Percentiles rank a stretch among this genome's conserved stretches.
Evolutionary conservation across 64 coral and sea anemone species (phyloP).

Genomic region (Stichodactyla mertensii): DNA sequence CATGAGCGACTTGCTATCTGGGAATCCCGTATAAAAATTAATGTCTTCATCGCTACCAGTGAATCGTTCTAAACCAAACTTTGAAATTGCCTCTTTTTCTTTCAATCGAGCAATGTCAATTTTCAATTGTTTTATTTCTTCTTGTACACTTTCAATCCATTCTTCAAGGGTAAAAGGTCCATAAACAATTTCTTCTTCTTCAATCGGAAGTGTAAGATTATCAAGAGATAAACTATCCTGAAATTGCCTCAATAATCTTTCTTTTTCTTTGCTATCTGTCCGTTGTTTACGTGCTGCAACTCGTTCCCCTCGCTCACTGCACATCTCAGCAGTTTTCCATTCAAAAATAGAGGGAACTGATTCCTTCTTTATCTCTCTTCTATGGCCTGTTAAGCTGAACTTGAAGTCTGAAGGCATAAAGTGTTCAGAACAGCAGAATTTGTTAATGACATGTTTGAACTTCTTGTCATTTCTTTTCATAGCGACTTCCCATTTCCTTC

Average conservation of each 20-base stretch:
- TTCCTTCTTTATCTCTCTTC: slow-evolving; percentile 48
- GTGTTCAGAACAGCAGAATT: not conserved
- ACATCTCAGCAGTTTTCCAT: slow-evolving; percentile 22
- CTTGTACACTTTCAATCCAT: slow-evolving; percentile 22
- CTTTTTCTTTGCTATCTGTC: slow-evolving; percentile 18
- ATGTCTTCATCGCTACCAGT: slow-evolving; percentile 38
- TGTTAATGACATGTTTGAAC: slow-evolving; percentile 26
- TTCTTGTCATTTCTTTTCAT: slow-evolving; percentile 35
- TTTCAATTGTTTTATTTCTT: slow-evolving; percentile 16
- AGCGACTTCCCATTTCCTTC: slow-evolving; percentile 51
- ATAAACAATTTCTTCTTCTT: too few relatives aligned
- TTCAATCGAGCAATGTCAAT: slow-evolving; percentile 33
- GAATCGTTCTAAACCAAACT: slow-evolving; percentile 49
- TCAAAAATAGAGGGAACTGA: slow-evolving; percentile 53
- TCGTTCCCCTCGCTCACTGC: slow-evolving; percentile 40
- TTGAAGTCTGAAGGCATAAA: slow-evolving; percentile 39
- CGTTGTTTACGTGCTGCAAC: slow-evolving; percentile 8
- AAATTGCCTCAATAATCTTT: slow-evolving; percentile 13
- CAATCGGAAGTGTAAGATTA: too few relatives aligned
- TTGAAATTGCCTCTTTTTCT: slow-evolving; percentile 46
- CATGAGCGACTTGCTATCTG: slow-evolving; percentile 37
- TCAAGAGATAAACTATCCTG: not conserved
- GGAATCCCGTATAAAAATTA: slow-evolving; percentile 51
- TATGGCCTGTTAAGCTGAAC: slow-evolving; percentile 50
- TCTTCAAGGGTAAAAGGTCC: slow-evolving; percentile 27